Evolutionary conservation across 1,140 invertebrate species (phyloP), one percentile per base, ranked within the genome.

Genomic region (Amyelois transitella): DNA sequence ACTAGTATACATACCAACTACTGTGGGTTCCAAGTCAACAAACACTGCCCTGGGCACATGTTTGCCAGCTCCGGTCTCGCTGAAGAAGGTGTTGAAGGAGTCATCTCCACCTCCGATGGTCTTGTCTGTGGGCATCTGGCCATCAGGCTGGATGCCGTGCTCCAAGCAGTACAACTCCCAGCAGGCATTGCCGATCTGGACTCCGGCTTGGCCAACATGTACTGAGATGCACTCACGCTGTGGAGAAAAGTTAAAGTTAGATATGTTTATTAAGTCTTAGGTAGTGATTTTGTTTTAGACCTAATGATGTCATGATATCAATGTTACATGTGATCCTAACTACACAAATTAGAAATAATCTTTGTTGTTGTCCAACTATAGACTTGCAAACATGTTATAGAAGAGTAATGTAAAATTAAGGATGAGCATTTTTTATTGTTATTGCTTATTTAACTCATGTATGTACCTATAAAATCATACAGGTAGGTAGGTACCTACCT

Each of bases 31-130:
- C 68, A 97, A 89, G 83, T 97, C 96, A 0, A 97, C 94, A 75
- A 96, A 96, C 38, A 95, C 93, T 21, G 95, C 95, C 63, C 95
- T 86, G 14, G 95, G 95, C 12, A 97, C 95, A 79, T 96, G 95
- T 76, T 97, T 97, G 68, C 95, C 96, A 38, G 94, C 91, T 19
- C 94, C 94, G 56, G 95, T 98, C 85, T 98, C 96, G 67, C 94
- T 95, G 91, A 97, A 97, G 90, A 97, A 97, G 47, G 96, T 96
- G 86, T 95, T 96, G 89, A 96, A 96, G 18, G 94, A 95, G 81
- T 96, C 95, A 72, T 96, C 94, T 43, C 93, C 93, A 22, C 92
- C 92, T 2, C 91, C 92, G 58, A 93, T 89, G 55, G 90, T 90
- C 81, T 91, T 91, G 81, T 92, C 91, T 44, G 91, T 90, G 45